Base-by-base conservation (phyloP, 1,140 invertebrate genomes). In the Nasonia giraulti region DNA sequence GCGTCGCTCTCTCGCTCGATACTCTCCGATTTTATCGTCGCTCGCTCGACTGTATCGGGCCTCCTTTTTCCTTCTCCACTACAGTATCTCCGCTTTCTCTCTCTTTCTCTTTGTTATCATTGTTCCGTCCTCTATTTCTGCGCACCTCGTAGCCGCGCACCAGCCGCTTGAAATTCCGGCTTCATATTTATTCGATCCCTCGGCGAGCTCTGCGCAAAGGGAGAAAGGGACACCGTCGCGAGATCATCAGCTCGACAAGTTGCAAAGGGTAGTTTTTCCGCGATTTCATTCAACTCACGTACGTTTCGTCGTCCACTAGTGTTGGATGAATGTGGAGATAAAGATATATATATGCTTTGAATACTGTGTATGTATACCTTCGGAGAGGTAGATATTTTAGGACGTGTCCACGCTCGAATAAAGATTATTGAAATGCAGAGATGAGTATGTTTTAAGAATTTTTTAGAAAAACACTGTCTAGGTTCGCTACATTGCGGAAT, bases 161-260 rank as follows among this genome's bases (percentile, higher is more conserved):
- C 71, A 69, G 0, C 33, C 33, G 33, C 55, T 75, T 76, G 62
- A 71, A 77, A 77, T 83, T 83, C 23, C 8, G 44, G 44, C 76
- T 78, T 78, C 62, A 83, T 78, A 78, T 78, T 83, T 83, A 83
- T 68, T 83, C 74, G 75, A 78, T 69, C 27, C 40, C 62, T 7
- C 62, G 37, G 6, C 20, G 55, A 55, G 50, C 50, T 3, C 0
- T 55, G 50, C 50, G 5, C 50, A 55, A 55, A 17, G 50, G 73
- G 73, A 40, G 27, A 75, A 12, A 31, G 1, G 23, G 23, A 83
- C 62, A 31, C 27, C 17, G 47, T 77, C 33, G 73, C 81, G 27
- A 83, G 23, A 83, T 83, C 74, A 77, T 83, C 81, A 40, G 20
- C 50, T 68, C 74, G 73, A 66, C 31, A 77, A 83, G 27, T 66